These are phyloP conservation scores for Neodiprion pinetum DNA, from an alignment of 1,140 invertebrate species.

Conservation along the genomic window DNA sequence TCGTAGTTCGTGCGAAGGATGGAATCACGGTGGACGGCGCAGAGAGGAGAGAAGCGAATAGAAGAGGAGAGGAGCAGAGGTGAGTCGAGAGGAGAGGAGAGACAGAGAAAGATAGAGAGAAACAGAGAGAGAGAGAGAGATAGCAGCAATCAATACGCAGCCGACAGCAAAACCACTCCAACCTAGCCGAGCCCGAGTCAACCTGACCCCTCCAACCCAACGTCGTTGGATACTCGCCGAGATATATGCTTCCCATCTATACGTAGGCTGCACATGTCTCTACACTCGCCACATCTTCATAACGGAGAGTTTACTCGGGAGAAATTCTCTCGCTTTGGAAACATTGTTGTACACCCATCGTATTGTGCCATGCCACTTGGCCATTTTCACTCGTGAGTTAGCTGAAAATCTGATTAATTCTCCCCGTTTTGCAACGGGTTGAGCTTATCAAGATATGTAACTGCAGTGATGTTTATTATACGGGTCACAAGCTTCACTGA, in stretches of 20 bases:
- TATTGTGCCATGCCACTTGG: too few relatives aligned
- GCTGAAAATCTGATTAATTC: too few relatives aligned
- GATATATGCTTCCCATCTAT: neutral
- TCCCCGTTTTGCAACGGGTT: too few relatives aligned
- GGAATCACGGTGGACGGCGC: neutral
- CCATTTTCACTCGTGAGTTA: too few relatives aligned
- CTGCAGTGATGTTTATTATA: too few relatives aligned
- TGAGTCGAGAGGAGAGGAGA: neutral
- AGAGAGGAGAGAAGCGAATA: neutral
- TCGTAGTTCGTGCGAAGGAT: neutral
- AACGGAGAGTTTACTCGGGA: neutral
- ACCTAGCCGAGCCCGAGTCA: neutral
- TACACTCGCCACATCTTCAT: neutral
- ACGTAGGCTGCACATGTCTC: neutral
- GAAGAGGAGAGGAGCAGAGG: neutral
- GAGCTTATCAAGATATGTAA: too few relatives aligned
- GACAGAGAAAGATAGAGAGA: neutral
- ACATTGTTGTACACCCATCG: neutral
- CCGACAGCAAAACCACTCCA: neutral
- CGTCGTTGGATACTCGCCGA: neutral
- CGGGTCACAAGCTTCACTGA: too few relatives aligned
- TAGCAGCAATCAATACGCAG: conserved; percentile 7
- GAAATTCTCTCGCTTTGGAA: neutral
- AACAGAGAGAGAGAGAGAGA: too few relatives aligned
- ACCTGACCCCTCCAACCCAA: neutral